A percentile compares a stretch with the other conserved stretches of the same genome.
These are phyloP conservation scores for Aethes cnicana DNA, from an alignment of 2,888 invertebrate species.

Conservation along the genomic window DNA sequence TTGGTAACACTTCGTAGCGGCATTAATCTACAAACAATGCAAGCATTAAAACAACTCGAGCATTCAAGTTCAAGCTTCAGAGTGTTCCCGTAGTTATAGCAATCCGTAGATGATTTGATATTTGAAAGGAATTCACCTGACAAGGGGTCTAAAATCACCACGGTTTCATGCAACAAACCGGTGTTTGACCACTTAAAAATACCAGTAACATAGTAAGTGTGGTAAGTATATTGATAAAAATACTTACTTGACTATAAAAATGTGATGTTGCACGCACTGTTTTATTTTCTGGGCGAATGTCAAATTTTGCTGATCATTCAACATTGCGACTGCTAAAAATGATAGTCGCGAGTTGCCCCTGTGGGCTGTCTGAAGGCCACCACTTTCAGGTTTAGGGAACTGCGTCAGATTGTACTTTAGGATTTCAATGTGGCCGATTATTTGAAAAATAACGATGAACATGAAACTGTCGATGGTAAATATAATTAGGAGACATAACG, in stretches of 20 bases:
- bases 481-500: not conserved
- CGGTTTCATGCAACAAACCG: no score
- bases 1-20: no score
- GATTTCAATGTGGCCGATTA: conserved; percentile 17
- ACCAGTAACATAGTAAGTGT: no score
- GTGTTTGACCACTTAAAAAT: no score
- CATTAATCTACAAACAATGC: no score
- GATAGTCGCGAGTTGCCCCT: not conserved
- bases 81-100: not conserved
- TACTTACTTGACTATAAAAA: conserved; percentile 10
- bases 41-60: no score
- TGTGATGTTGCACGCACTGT: conserved; percentile 10
- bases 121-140: not conserved
- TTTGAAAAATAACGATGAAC: conserved; percentile 9
- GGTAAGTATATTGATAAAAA: no score
- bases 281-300: conserved; percentile 2
- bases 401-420: not conserved
- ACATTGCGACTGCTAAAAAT: not conserved
- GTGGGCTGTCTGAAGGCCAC: not conserved
- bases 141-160: not conserved
- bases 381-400: not conserved
- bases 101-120: not conserved
- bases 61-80: no score
- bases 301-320: not conserved
- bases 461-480: conserved; percentile 4